Evolutionary conservation across 2,797 vertebrate genomes (phyloP).

Genomic region (Cephalopachus bancanus): DNA sequence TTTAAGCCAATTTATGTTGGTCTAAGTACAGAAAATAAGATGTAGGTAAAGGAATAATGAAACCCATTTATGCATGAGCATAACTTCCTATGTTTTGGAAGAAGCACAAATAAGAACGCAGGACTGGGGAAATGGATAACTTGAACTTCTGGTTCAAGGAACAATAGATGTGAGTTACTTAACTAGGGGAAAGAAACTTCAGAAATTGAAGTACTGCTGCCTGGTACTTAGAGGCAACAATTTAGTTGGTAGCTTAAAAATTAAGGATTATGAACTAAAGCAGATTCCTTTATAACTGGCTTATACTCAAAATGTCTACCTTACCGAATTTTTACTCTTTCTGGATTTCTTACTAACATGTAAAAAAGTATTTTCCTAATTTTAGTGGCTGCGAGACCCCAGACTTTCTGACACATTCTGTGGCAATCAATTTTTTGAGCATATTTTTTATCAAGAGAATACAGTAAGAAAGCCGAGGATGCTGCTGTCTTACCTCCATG

Average conservation of each 20-base stretch:
- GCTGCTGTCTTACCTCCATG: conserved; percentile 95
- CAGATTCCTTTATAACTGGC: not conserved
- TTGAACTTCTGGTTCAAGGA: not conserved
- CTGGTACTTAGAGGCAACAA: not conserved
- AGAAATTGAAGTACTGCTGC: not conserved
- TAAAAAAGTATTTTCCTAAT: not conserved
- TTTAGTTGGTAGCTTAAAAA: not conserved
- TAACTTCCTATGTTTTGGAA: conserved; percentile 27
- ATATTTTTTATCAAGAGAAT: conserved; percentile 18
- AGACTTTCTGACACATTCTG: not conserved
- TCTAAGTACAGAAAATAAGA: conserved; percentile 42
- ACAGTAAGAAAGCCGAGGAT: not conserved
- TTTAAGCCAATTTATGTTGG: not conserved
- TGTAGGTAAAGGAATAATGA: not conserved
- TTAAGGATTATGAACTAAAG: not conserved
- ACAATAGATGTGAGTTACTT: not conserved
- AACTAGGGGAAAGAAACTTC: not conserved
- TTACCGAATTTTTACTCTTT: conserved; percentile 14
- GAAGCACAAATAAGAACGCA: conserved; percentile 11
- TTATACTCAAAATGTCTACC: not conserved
- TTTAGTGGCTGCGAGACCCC: not conserved
- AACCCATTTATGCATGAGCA: not conserved
- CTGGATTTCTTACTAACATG: not conserved
- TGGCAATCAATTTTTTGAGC: not conserved
- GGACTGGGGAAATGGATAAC: not conserved